Evolutionary conservation across 2,888 invertebrate species (phyloP).

Genomic region (Artemia sinica): DNA sequence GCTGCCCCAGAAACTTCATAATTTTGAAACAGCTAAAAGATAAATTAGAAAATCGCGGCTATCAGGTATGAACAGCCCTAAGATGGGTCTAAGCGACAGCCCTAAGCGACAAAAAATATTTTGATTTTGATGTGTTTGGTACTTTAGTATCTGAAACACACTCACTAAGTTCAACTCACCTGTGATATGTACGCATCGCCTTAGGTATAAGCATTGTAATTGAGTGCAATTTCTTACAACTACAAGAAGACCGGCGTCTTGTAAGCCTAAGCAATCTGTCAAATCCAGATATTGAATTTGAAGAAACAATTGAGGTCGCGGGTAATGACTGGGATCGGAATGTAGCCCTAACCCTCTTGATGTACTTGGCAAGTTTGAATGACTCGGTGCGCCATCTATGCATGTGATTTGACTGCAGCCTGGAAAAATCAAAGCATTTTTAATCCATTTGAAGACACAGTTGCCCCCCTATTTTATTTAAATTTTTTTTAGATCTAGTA

Average conservation of each 20-base stretch:
- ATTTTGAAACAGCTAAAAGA: too few species aligned
- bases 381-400: slow-evolving; percentile 34
- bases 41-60: too few species aligned
- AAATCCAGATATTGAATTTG: slow-evolving; percentile 72
- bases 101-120: neutral
- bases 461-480: too few species aligned
- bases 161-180: slow-evolving; percentile 35
- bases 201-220: slow-evolving; percentile 63
- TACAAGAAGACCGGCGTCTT: slow-evolving; percentile 64
- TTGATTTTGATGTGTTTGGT: neutral
- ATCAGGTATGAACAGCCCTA: neutral
- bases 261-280: slow-evolving; percentile 67
- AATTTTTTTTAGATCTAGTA: too few species aligned
- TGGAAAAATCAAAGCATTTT: slow-evolving; percentile 26
- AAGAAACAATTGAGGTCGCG: slow-evolving; percentile 38
- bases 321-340: slow-evolving; percentile 34
- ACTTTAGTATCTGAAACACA: neutral
- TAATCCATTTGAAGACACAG: too few species aligned
- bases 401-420: slow-evolving; percentile 61
- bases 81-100: neutral
- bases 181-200: slow-evolving; percentile 72
- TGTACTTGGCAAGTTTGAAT: slow-evolving; percentile 12
- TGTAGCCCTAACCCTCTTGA: slow-evolving; percentile 14
- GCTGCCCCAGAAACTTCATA: too few species aligned
- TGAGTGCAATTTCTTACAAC: slow-evolving; percentile 73